These are phyloP conservation scores for Epinephelus coioides DNA, from an alignment of 2,797 vertebrate genomes.

Conservation along the genomic window DNA sequence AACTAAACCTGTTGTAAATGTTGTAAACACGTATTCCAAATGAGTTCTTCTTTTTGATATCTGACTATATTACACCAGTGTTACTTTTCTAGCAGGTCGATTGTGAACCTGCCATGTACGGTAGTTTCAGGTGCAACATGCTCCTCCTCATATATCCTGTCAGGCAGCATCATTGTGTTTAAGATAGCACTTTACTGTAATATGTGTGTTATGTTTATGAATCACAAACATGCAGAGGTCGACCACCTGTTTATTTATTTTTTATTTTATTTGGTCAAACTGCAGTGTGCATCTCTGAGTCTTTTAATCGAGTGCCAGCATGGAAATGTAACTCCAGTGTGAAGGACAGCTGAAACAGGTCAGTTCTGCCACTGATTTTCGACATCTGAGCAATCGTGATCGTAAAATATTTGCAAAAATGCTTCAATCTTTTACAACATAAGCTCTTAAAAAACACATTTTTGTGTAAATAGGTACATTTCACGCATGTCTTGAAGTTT, in stretches of 20 bases:
- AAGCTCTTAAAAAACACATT: too few relatives aligned
- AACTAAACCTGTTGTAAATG: slow-evolving; percentile 55
- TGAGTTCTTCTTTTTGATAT: slow-evolving; percentile 33
- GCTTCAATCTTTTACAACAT: background rate
- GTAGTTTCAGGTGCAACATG: slow-evolving; percentile 60
- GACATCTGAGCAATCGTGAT: background rate
- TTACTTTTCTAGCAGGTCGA: slow-evolving; percentile 51
- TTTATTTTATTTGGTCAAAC: slow-evolving; percentile 28
- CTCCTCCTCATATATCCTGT: slow-evolving; percentile 42
- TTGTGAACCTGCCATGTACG: slow-evolving; percentile 38
- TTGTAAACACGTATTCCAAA: slow-evolving; percentile 24
- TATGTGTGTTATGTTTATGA: slow-evolving; percentile 43
- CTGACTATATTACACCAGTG: slow-evolving; percentile 39
- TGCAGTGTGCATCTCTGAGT: slow-evolving; percentile 25
- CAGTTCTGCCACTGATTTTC: slow-evolving; percentile 29
- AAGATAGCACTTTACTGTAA: slow-evolving; percentile 75
- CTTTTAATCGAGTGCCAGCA: slow-evolving; percentile 48
- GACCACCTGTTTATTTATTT: slow-evolving; percentile 36
- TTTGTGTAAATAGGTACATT: background rate
- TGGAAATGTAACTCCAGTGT: slow-evolving; percentile 41
- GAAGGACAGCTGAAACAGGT: slow-evolving; percentile 36
- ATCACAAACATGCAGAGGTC: slow-evolving; percentile 29
- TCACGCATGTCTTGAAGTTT: background rate
- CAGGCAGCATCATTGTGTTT: slow-evolving; percentile 42
- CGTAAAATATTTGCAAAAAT: background rate